Conservation (phyloP, 2,113 vertebrate species). For the Hylia prasina region DNA sequence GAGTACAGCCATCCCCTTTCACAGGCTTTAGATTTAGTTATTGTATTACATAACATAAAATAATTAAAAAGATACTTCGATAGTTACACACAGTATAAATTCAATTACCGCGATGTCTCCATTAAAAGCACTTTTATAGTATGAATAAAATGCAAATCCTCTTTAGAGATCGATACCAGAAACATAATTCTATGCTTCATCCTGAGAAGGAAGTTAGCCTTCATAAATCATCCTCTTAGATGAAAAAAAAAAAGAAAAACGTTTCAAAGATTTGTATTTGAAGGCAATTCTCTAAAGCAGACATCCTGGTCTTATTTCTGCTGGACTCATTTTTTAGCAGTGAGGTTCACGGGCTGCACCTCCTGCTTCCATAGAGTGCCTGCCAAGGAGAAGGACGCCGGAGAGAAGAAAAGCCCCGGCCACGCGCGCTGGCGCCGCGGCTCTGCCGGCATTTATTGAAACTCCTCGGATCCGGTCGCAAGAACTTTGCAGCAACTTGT, state of each 20-base stretch:
- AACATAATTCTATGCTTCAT: slow-evolving; percentile 76
- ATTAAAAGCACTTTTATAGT: slow-evolving; percentile 82
- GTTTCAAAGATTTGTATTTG: slow-evolving; percentile 29
- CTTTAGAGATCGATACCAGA: slow-evolving; percentile 79
- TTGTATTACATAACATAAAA: slow-evolving; percentile 76
- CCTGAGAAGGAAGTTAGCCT: slow-evolving; percentile 72
- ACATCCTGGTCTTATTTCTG: not conserved
- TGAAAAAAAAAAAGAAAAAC: not conserved
- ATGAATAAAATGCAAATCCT: slow-evolving; percentile 83
- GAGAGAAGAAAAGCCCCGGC: not conserved
- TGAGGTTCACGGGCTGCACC: not conserved
- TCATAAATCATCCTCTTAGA: slow-evolving; percentile 69
- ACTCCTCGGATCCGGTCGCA: not conserved
- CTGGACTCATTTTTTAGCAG: not conserved
- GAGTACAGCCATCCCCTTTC: slow-evolving; percentile 65
- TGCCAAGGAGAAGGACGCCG: not conserved
- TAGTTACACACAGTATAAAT: slow-evolving; percentile 80
- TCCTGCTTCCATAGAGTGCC: not conserved
- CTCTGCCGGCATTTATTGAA: not conserved
- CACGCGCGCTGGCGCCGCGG: fast-evolving
- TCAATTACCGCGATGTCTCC: slow-evolving; percentile 79
- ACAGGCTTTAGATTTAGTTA: slow-evolving; percentile 73
- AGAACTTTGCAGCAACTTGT: slow-evolving; percentile 34
- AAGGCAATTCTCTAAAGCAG: slow-evolving; percentile 47
- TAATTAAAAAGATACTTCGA: slow-evolving; percentile 77